These are phyloP conservation scores for Hirudinaria manillensis DNA, from an alignment of 2,888 invertebrate species.

Conservation along the genomic window DNA sequence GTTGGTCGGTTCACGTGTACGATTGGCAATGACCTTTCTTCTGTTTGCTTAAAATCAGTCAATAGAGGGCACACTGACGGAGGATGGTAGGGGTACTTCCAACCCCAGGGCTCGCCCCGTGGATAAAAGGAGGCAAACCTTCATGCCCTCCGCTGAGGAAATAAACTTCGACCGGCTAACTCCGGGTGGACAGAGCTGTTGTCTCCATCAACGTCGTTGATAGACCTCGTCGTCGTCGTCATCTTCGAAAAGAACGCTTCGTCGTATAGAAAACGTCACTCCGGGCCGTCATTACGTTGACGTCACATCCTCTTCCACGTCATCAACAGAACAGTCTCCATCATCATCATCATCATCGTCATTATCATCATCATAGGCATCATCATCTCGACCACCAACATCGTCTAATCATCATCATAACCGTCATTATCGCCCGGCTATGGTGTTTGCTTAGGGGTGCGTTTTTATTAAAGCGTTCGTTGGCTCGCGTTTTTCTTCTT, in stretches of 20 bases:
- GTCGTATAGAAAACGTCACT: slow-evolving; percentile 1
- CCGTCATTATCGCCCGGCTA: slow-evolving; percentile 4
- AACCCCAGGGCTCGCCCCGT: too few species aligned
- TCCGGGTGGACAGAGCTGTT: not conserved
- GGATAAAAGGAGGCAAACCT: too few species aligned
- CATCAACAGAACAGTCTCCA: slow-evolving; percentile 16
- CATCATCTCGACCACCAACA: slow-evolving; percentile 22
- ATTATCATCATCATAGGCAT: slow-evolving; percentile 20
- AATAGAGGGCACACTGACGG: too few species aligned
- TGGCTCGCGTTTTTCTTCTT: too few species aligned
- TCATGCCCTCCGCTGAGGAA: too few species aligned
- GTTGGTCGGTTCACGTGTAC: too few species aligned
- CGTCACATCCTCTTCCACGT: not conserved
- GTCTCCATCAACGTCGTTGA: slow-evolving; percentile 12
- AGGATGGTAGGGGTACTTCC: too few species aligned
- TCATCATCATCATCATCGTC: slow-evolving; percentile 20
- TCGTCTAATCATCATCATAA: slow-evolving; percentile 24
- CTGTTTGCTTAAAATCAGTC: too few species aligned
- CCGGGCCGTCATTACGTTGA: slow-evolving; percentile 13
- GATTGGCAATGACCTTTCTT: too few species aligned
- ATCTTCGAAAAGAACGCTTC: slow-evolving; percentile 1
- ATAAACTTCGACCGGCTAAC: too few species aligned
- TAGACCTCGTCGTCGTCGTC: slow-evolving; percentile 14
- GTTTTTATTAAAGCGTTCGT: too few species aligned
- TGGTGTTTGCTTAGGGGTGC: too few species aligned